Base-by-base conservation (phyloP, 2,888 invertebrate genomes). In the Cheiracanthium punctorium region DNA sequence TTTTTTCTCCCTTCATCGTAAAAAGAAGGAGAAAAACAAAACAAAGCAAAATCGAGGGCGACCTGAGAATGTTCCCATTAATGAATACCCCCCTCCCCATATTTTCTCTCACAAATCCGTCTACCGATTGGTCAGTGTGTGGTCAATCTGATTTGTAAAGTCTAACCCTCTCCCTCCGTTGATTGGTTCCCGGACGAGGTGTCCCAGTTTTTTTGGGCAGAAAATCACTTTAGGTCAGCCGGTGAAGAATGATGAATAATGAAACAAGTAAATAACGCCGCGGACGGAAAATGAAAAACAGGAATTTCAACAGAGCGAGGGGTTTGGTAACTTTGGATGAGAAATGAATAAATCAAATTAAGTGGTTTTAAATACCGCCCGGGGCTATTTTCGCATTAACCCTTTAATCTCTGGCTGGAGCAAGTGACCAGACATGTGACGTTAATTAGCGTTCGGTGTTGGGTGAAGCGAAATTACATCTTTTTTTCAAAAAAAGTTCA, bases 11-110 rank as follows among this genome's bases (percentile, higher is more conserved):
- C n/a, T n/a, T n/a, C n/a, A n/a, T n/a, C n/a, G n/a, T n/a, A n/a
- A n/a, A n/a, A n/a, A n/a, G n/a, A n/a, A n/a, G n/a, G n/a, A n/a
- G n/a, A n/a, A n/a, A n/a, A n/a, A n/a, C 20, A 33, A 41, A 71
- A 64, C 37, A 29, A 77, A 33, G 52, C 30, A 73, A 71, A 73
- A 84, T 84, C 48, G 77, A 84, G 82, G 82, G 82, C 82, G 72
- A 84, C 71, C 76, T 73, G 65, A 77, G 48, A 37, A 33, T 84
- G 77, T 77, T 76, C 82, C 82, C 76, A 64, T 82, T 82, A 33
- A 8, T 33, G 17, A 33, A 30, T 48, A n/a, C 29, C n/a, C 37
- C 75, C 65, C 37, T 37, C 71, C 43, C 43, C 28, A 29, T n/a
- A 24, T n/a, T 33, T 24, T 37, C 37, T 37, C 1, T 5, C 69